Evolutionary conservation across 2,113 vertebrate species (phyloP).

Genomic region (Bungarus multicinctus): DNA sequence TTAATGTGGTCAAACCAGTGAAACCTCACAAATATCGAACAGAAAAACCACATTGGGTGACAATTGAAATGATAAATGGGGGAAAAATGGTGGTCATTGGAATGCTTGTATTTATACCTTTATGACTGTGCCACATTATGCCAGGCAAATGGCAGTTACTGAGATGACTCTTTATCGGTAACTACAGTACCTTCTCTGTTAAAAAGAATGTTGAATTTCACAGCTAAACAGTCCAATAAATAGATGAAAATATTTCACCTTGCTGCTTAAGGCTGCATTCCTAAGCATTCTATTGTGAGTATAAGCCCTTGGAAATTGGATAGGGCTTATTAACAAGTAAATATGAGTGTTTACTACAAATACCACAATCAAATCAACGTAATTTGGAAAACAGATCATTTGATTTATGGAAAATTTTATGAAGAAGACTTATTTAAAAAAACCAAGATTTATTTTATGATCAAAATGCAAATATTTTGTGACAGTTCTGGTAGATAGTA

Average conservation of each 20-base stretch:
- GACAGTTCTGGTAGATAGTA: neutral
- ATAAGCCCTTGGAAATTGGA: neutral
- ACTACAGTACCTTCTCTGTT: neutral
- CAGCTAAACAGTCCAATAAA: neutral
- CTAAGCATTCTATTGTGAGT: neutral
- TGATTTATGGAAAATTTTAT: neutral
- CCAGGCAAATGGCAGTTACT: neutral
- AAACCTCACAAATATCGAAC: neutral
- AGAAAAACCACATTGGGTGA: neutral
- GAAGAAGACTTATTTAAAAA: neutral
- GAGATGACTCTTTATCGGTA: neutral
- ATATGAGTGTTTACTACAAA: neutral
- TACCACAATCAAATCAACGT: neutral
- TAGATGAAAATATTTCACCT: neutral
- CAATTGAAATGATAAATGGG: neutral
- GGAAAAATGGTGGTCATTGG: neutral
- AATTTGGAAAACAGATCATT: neutral
- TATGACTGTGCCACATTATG: neutral
- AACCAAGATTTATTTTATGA: neutral
- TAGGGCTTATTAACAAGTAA: neutral
- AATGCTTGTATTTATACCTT: neutral
- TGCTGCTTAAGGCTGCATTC: neutral
- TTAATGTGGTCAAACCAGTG: neutral
- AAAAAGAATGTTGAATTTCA: neutral
- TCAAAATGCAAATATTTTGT: neutral